Base-by-base conservation (phyloP, 1,140 invertebrate species). In the Cheumatopsyche charites region DNA sequence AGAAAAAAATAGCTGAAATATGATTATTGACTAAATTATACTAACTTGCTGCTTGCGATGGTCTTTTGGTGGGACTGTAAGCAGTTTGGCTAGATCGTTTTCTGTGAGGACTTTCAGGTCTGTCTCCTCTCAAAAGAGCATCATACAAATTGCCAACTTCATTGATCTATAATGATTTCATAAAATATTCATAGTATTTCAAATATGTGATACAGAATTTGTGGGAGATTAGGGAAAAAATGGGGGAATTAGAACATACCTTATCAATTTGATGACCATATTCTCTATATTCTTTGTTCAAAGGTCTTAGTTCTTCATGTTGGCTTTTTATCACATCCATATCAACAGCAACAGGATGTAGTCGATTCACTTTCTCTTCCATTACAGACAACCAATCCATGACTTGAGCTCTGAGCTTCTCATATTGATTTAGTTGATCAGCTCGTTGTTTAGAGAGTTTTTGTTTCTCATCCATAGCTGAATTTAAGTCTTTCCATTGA, bases 201-300 rank as follows among this genome's bases (percentile, higher is more conserved):
- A n/a, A n/a, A n/a, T n/a, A n/a, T n/a, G n/a, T n/a, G n/a, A n/a
- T n/a, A n/a, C n/a, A n/a, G n/a, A n/a, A n/a, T n/a, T n/a, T n/a
- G n/a, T n/a, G n/a, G n/a, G n/a, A n/a, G n/a, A n/a, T n/a, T n/a
- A n/a, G n/a, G n/a, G n/a, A n/a, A n/a, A n/a, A n/a, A n/a, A n/a
- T n/a, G n/a, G n/a, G n/a, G n/a, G n/a, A n/a, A n/a, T n/a, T n/a
- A n/a, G n/a, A n/a, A n/a, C 47, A 42, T 74, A 84, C 83, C 84
- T 94, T 96, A 76, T 98, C 95, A 66, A 98, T 92, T 13, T 91
- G 95, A 0, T 88, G 82, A 0, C 88, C 90, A 83, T 92, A 96
- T 77, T 96, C 94, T 36, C 93, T 88, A 82, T 97, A 94, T 78
- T 97, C 95, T 78, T 96, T 95, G 19, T 91, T 83, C 41, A 98